These are phyloP conservation scores for Beroe ovata DNA, from an alignment of 37 sponge, comb jelly and placozoan genomes.

Conservation along the genomic window DNA sequence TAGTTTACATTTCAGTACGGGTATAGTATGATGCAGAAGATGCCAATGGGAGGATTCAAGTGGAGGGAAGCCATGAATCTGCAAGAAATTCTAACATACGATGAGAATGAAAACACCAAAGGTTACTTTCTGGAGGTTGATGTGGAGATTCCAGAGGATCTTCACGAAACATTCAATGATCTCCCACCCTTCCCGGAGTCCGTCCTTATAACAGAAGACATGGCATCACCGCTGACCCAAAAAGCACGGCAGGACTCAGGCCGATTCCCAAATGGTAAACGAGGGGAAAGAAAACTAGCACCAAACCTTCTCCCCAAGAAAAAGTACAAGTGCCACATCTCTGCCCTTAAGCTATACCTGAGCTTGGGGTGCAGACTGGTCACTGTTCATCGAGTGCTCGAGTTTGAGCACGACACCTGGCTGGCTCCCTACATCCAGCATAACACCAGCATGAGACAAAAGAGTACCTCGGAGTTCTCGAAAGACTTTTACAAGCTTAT, in stretches of 20 bases:
- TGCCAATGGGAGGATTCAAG: neutral
- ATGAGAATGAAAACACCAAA: neutral
- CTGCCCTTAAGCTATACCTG: neutral
- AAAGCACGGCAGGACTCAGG: neutral
- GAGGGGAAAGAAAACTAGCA: neutral
- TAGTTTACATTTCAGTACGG: slow-evolving; percentile 23
- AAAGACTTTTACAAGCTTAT: slow-evolving; percentile 49
- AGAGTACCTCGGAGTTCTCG: neutral
- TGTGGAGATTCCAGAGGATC: neutral
- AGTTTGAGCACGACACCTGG: slow-evolving; percentile 8
- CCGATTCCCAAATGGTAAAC: neutral
- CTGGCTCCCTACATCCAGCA: slow-evolving; percentile 6
- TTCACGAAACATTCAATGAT: slow-evolving; percentile 30
- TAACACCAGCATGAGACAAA: slow-evolving; percentile 31
- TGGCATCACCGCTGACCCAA: neutral
- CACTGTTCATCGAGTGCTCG: slow-evolving; percentile 4
- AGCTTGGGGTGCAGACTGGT: neutral
- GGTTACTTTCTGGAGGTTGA: neutral
- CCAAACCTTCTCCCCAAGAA: neutral
- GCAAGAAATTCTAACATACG: neutral
- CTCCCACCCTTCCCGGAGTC: slow-evolving; percentile 28
- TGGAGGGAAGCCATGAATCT: neutral
- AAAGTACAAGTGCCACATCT: neutral
- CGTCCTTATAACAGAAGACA: neutral
- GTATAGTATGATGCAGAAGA: neutral